Conservation (phyloP, 2,797 vertebrate genomes). For the Clarias platycephalus region DNA sequence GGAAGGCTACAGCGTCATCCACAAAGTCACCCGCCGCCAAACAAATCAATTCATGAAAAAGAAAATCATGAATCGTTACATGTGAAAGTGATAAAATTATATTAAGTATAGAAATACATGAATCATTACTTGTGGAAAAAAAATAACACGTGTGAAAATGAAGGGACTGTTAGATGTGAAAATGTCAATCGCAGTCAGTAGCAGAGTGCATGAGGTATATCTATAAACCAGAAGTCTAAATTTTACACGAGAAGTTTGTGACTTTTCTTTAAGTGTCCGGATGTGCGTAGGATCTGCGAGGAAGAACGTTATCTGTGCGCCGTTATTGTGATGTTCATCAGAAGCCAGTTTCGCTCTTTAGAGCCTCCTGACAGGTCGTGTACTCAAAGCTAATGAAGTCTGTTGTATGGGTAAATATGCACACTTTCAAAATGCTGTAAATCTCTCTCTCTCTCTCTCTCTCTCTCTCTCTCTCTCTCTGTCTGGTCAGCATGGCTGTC, state of each 20-base stretch:
- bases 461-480: background rate
- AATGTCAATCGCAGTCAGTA: background rate
- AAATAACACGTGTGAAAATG: background rate
- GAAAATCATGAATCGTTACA: background rate
- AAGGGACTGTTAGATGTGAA: background rate
- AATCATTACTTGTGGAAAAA: background rate
- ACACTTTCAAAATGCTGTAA: background rate
- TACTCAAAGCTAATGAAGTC: slow-evolving; percentile 37
- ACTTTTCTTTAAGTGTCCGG: background rate
- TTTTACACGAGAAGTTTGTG: too few species aligned
- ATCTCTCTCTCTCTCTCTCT: background rate
- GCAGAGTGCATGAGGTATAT: background rate
- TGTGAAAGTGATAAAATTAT: background rate
- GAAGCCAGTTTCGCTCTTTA: background rate
- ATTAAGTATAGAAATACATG: background rate
- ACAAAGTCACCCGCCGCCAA: background rate
- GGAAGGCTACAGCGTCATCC: too few species aligned
- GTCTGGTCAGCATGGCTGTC: background rate
- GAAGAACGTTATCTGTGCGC: background rate
- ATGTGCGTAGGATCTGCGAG: background rate
- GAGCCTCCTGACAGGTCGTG: slow-evolving; percentile 24
- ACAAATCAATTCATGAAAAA: background rate
- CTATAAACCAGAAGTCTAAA: background rate
- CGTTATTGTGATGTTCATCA: background rate
- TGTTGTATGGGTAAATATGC: slow-evolving; percentile 21